Evolutionary conservation across 1,140 invertebrate species (phyloP), one percentile per base, ranked within the genome.

Genomic region (Chelonus insularis): DNA sequence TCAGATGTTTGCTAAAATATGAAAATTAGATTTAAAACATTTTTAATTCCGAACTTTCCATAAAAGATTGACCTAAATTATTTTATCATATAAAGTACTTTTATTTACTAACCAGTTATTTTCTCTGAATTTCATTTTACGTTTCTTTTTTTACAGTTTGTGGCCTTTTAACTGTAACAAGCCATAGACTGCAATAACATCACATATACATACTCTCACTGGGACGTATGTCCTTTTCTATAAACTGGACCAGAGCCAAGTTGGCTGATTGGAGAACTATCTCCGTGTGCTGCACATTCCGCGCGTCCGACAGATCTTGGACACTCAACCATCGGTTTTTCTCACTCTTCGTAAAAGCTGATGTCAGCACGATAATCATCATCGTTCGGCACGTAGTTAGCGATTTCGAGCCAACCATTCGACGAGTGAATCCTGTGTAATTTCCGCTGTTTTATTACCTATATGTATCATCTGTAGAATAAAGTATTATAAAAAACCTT

Each of bases 321-420:
- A 64, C 62, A 51, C 25, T 60, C 48, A 41, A 59, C 52, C 14
- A 64, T 61, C 20, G 52, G n/a, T 61, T 56, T 51, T 51, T 61
- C 29, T 41, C 20, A 7, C 55, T 58, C 11, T 11, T 63, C 54
- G 34, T 57, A 25, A 8, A 43, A 47, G 63, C 52, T 61, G 57
- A 64, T 47, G 58, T 64, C 52, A 60, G 63, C 58, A 25, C 58
- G 63, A 64, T 64, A 57, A 20, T 39, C 58, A 43, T 61, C 63
- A 57, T 57, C 45, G 21, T 57, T 45, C 7, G 45, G 25, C 41
- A 57, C 23, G 45, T 57, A 57, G 57, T 61, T 64, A 61, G 60
- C 52, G 52, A 57, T 64, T 64, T 51, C 48, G 23, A 52, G 12
- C 21, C 25, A 32, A 25, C 29, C 43, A 16, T 54, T 34, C 20